Evolutionary conservation across 2,888 invertebrate genomes (phyloP), one percentile per base, ranked within the genome.

Genomic region (Mimumesa dahlbomi): DNA sequence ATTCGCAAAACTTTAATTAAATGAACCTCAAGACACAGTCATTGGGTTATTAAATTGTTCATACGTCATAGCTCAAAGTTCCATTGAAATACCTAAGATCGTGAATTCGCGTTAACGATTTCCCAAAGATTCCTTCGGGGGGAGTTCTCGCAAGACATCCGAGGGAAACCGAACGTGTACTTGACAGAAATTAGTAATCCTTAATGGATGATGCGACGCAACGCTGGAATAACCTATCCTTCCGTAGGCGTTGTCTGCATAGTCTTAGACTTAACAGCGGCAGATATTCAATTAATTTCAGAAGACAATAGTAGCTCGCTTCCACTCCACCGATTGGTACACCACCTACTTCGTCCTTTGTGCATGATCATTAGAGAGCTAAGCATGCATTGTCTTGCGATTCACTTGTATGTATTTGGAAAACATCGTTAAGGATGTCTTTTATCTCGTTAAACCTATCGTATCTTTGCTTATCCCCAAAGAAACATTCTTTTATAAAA

Each of bases 211-310:
- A 81, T 70, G 72, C 69, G 69, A 66, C 42, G 67, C 66, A 59
- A 59, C 66, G 31, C 56, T 58, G 45, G 65, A 58, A 45, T 63
- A 65, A 67, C 59, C 67, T 71, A 31, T 16, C 38, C 5, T 22
- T n/a, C 53, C 57, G n/a, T 68, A 73, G 73, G 59, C 77, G 62
- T 56, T 62, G 54, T 40, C 64, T 71, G 66, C 73, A 71, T 62
- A 64, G 77, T 81, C 81, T 77, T 63, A 72, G 75, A 73, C 74
- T 75, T 74, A 77, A 79, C 76, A 73, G 66, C 61, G 76, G 65
- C 77, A 78, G 75, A 82, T 68, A 82, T 85, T 85, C 87, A 85
- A 87, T 87, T 86, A 87, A 87, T 87, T 86, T 80, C 70, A 50
- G 59, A 57, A 82, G 82, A 87, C 87, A 87, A 87, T 87, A 76